A percentile compares a stretch with the other conserved stretches of the same genome.
phyloP scores from a whole-genome alignment of 2,113 vertebrate species.

The Emydocephalus ijimae region DNA sequence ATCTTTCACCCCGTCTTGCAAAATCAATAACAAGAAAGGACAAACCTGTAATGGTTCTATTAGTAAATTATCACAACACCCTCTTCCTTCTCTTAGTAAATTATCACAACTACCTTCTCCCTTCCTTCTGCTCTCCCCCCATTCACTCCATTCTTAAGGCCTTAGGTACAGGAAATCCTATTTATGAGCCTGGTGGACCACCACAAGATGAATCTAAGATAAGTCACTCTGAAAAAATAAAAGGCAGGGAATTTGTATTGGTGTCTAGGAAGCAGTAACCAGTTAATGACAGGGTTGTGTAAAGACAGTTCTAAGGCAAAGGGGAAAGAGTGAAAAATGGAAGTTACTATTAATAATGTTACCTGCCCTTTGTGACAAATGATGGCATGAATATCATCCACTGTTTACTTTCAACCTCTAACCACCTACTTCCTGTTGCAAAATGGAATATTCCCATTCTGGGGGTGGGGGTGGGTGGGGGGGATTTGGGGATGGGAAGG shows the following conservation, averaged over 20 bases:
- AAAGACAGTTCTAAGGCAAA: neutral
- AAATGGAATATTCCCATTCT: neutral
- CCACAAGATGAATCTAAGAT: neutral
- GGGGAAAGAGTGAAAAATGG: neutral
- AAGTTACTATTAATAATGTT: neutral
- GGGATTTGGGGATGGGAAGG: neutral
- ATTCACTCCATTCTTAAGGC: neutral
- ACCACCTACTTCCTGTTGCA: neutral
- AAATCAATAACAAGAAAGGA: no score
- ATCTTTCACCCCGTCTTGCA: neutral
- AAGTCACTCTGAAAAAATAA: neutral
- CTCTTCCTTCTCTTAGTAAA: neutral
- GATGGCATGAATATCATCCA: neutral
- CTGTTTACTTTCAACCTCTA: neutral
- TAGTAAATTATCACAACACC: neutral
- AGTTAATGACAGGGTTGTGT: neutral
- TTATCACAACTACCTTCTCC: neutral
- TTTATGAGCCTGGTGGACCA: neutral
- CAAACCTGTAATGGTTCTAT: neutral
- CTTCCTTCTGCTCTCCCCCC: neutral
- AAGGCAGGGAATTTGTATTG: neutral
- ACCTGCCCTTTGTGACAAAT: neutral
- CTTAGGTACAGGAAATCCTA: neutral
- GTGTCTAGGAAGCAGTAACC: neutral
- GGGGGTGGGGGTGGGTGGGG: neutral